Evolutionary conservation across 1,140 invertebrate species (phyloP).

Genomic region (Campoletis sonorensis): DNA sequence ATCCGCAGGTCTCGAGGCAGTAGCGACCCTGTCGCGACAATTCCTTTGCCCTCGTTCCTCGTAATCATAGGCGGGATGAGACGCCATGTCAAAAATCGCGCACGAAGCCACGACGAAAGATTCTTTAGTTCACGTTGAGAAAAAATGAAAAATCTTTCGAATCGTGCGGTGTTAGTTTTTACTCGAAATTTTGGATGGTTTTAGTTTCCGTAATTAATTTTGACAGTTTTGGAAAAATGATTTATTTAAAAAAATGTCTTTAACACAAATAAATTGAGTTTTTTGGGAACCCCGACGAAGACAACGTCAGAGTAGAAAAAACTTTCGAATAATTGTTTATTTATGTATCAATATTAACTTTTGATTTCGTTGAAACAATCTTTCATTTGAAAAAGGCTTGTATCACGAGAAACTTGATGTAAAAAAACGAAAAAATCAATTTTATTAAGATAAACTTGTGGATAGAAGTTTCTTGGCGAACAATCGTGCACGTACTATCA

Average conservation of each 20-base stretch:
- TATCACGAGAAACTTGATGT: background rate
- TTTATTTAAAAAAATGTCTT: background rate
- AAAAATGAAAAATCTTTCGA: background rate
- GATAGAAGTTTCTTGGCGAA: background rate
- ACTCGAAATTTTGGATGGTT: no score
- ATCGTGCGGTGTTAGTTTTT: background rate
- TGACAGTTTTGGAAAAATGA: background rate
- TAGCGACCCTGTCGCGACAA: slow-evolving; percentile 64
- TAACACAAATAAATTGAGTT: background rate
- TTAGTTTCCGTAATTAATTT: no score
- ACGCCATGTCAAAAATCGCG: slow-evolving; percentile 62
- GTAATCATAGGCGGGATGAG: slow-evolving; percentile 70
- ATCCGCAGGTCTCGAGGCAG: slow-evolving; percentile 67
- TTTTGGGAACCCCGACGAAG: background rate
- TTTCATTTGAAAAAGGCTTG: no score
- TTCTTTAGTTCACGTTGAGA: slow-evolving; percentile 29
- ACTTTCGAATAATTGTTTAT: no score
- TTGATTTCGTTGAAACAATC: background rate
- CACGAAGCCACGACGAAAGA: slow-evolving; percentile 39
- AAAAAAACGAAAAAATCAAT: no score
- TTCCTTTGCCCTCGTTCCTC: slow-evolving; percentile 70
- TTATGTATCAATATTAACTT: background rate
- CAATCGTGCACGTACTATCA: slow-evolving; percentile 58
- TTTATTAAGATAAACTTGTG: background rate
- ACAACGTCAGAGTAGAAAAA: no score